These are phyloP conservation scores for Panulirus ornatus DNA, from an alignment of 1,140 invertebrate species.

Conservation along the genomic window DNA sequence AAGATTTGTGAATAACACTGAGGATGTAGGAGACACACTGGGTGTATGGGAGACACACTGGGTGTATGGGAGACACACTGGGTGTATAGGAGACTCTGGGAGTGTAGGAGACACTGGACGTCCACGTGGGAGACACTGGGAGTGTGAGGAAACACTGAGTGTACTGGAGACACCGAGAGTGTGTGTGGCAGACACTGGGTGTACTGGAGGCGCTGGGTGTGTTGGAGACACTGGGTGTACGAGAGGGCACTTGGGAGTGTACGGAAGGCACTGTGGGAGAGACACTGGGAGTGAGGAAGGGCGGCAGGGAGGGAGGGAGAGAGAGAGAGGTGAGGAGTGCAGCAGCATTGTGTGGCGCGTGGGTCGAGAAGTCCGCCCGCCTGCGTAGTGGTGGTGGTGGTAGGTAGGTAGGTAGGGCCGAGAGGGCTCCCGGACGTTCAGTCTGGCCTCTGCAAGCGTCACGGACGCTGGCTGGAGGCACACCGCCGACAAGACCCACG, in stretches of 20 bases:
- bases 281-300: too few relatives aligned
- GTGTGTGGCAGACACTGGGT: neutral
- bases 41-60: slow-evolving; percentile 10
- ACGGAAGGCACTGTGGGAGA: too few relatives aligned
- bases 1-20: too few relatives aligned
- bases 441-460: slow-evolving; percentile 18
- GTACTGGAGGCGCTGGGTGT: neutral
- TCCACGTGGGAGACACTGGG: slow-evolving; percentile 12
- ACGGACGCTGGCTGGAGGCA: neutral
- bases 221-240: too few relatives aligned
- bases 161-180: neutral
- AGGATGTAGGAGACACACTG: neutral
- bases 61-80: slow-evolving; percentile 18
- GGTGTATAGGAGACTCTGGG: neutral
- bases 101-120: slow-evolving; percentile 2
- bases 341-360: slow-evolving; percentile 13
- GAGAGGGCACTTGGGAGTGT: too few relatives aligned
- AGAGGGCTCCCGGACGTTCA: neutral
- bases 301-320: too few relatives aligned
- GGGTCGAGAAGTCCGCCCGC: slow-evolving; percentile 22
- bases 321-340: neutral
- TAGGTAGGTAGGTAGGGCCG: slow-evolving; percentile 13
- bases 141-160: neutral
- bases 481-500: neutral
- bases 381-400: slow-evolving; percentile 33